Evolutionary conservation across 2,113 vertebrate species (phyloP), one percentile per base, ranked within the genome.

Genomic region (Perognathus longimembris): DNA sequence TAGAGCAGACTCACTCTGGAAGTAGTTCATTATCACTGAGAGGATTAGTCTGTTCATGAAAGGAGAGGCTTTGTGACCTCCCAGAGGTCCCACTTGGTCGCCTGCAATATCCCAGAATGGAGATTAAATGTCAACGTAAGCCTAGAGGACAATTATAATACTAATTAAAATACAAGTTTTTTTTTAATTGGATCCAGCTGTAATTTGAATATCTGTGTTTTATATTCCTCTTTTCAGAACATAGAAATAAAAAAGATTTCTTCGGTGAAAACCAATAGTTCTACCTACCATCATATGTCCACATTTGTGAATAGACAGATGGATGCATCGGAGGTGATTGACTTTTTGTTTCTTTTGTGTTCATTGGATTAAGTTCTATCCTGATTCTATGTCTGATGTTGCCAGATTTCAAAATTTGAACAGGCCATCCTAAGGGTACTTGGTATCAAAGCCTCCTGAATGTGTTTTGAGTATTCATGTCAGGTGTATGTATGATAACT

Each of bases 261-360:
- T 69, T 54, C 97, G 0, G 85, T 98, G n/a, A 99, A 98, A 95
- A 95, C 97, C 70, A 98, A 94, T n/a, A 98, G 96, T 74, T 99
- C 98, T 69, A 99, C 98, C 2, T 98, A 97, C 85, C 98, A 98
- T 82, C 99, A 99, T 97, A 97, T 99, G 96, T 97, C 98, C 17
- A 94, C 96, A 42, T 94, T 97, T 0, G 99, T 99, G 97, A 98
- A 98, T 94, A 97, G 97, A 97, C 98, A 98, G 95, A 76, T n/a
- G 1, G 95, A 97, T 1, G 86, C 84, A 34, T 36, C 96, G 4
- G 98, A 99, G 98, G 99, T 99, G 96, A 97, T 40, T 82, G 73
- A 82, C 26, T 81, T 67, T 74, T 0, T 66, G 22, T 77, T 91
- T 86, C 20, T 75, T 92, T n/a, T 85, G 30, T 89, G 38, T 89